Base-by-base conservation (phyloP, 2,113 vertebrate species). In the Phrynosoma blainvillii region DNA sequence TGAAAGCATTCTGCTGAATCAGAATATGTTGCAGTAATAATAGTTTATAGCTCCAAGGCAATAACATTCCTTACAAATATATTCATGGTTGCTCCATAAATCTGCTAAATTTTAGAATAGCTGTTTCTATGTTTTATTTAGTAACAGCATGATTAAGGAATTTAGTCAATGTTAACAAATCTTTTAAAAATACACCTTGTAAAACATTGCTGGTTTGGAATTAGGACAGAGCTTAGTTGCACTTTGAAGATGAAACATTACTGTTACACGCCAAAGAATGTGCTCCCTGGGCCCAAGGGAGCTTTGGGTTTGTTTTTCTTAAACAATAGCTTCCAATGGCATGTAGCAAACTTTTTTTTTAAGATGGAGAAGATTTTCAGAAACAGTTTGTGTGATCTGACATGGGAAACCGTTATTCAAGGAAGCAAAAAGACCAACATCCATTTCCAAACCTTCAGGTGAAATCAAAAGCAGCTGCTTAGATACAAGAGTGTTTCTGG, bases 111-210 rank as follows among this genome's bases (percentile, higher is more conserved):
- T 91, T 90, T 74, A 62, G 87, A 82, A 87, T 79, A 85, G 83
- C 94, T 95, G 77, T 77, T 92, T 91, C 86, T 86, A 54, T 93
- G 47, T 94, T 96, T 95, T 95, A 91, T 95, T 95, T 95, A 91
- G 88, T 79, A 95, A 91, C 71, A 91, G 73, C 54, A 79, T 47
- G 84, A 89, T 93, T 91, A 93, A 95, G 94, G 93, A 94, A 83
- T 92, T 91, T 86, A 92, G 47, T 89, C 93, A 85, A 73, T 90
- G 90, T 94, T 87, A 88, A 87, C 94, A 94, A 93, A 76, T 36
- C 84, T 36, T 87, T 93, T 90, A 56, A 87, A 77, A 93, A 92
- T 62, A 10, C 84, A 65, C 92, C 74, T 82, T 82, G 81, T 89
- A 90, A 95, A 94, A 86, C 75, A 90, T 87, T 84, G 91, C 30